Evolutionary conservation across 2,888 invertebrate genomes (phyloP).

Genomic region (Drosophila mimica): DNA sequence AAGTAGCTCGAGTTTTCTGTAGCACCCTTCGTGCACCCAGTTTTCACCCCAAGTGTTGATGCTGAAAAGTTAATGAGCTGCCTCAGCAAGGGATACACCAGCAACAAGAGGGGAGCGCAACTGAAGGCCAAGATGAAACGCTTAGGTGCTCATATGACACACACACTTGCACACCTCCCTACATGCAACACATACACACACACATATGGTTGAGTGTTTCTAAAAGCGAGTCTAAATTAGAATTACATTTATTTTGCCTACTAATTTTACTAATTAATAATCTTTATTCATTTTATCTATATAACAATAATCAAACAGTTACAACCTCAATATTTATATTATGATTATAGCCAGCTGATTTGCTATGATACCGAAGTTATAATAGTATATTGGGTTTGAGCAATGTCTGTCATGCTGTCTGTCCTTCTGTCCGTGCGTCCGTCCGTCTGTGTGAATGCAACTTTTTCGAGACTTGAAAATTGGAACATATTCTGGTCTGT

Average conservation of each 20-base stretch:
- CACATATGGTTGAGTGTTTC: background rate
- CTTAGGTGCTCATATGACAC: background rate
- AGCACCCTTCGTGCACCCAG: constrained; percentile 57
- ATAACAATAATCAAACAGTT: background rate
- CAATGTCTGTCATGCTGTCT: no score
- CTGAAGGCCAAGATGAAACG: constrained; percentile 40
- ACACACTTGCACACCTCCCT: background rate
- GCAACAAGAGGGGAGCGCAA: background rate
- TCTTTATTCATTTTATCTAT: background rate
- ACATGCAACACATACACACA: background rate
- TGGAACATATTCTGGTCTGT: no score
- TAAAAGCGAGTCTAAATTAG: background rate
- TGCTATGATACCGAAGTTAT: background rate
- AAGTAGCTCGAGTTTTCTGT: constrained; percentile 75
- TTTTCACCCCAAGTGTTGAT: constrained; percentile 59
- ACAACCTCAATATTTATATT: background rate
- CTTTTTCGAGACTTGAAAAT: no score
- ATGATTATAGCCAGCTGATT: background rate
- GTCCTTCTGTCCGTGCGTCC: no score
- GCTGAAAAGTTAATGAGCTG: constrained; percentile 71
- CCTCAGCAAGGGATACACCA: constrained; percentile 15
- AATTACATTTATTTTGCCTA: background rate
- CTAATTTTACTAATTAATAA: background rate
- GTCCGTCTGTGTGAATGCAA: no score
- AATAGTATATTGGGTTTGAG: no score